Conservation (phyloP, 2,113 vertebrate genomes). For the Acinonyx jubatus region DNA sequence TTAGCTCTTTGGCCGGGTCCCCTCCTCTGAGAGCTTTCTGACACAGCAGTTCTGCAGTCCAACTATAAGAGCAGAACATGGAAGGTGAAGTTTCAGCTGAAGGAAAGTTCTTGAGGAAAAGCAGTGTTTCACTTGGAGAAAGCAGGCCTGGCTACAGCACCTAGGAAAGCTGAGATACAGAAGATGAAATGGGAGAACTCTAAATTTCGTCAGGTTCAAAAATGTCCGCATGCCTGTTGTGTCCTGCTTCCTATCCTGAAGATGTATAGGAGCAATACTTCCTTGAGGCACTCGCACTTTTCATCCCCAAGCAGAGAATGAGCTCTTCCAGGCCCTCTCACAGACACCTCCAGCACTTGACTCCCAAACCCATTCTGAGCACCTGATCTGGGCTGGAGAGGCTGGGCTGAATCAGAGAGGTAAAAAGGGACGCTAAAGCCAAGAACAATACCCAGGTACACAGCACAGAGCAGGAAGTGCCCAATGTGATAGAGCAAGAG, state of each 20-base stretch:
- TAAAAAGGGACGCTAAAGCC: background rate
- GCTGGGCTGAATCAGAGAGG: background rate
- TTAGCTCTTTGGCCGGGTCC: background rate
- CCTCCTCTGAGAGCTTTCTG: background rate
- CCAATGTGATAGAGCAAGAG: background rate
- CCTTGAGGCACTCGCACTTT: background rate
- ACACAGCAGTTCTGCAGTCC: too few species aligned
- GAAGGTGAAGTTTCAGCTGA: background rate
- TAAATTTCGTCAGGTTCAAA: background rate
- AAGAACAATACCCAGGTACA: background rate
- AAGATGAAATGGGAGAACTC: background rate
- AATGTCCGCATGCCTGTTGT: background rate
- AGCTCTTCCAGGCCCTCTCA: background rate
- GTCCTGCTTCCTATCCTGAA: background rate
- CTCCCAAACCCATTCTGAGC: background rate
- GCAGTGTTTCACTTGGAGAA: background rate
- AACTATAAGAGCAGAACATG: background rate
- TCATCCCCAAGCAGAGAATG: background rate
- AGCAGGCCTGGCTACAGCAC: background rate
- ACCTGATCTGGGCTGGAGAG: background rate
- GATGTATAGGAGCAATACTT: background rate
- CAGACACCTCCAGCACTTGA: background rate
- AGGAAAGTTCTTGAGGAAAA: background rate
- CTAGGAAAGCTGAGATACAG: background rate
- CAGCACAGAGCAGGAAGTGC: background rate